These are phyloP conservation scores for Hydra vulgaris DNA, from an alignment of 30 jellyfish, hydroid and myxozoan genomes.

Conservation along the genomic window DNA sequence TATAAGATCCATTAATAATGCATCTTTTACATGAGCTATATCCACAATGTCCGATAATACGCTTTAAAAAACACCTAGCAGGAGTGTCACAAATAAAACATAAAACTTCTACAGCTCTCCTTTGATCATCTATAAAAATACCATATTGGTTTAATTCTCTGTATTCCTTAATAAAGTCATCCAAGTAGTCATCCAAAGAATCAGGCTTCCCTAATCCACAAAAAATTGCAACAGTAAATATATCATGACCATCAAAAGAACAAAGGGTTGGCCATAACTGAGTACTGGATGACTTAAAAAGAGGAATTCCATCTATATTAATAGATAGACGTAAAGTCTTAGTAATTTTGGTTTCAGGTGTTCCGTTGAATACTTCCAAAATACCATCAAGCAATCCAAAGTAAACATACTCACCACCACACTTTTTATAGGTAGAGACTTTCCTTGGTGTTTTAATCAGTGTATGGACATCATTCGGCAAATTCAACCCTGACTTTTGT, in stretches of 20 bases:
- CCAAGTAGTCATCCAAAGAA: background rate
- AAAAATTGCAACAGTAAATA: background rate
- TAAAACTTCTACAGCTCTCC: background rate
- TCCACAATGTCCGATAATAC: slow-evolving; percentile 18
- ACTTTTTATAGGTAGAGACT: slow-evolving; percentile 3
- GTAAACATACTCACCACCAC: slow-evolving; percentile 40
- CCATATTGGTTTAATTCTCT: background rate
- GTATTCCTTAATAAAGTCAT: background rate
- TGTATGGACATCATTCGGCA: slow-evolving; percentile 29
- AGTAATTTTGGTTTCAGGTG: background rate
- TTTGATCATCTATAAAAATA: background rate
- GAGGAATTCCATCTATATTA: slow-evolving; percentile 30
- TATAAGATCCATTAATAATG: slow-evolving; percentile 21
- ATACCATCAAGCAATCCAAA: slow-evolving; percentile 14
- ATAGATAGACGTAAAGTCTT: background rate
- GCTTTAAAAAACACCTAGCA: background rate
- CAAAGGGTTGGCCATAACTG: slow-evolving; percentile 28
- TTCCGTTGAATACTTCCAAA: background rate
- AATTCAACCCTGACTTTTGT: slow-evolving; percentile 17
- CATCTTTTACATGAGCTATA: slow-evolving; percentile 35
- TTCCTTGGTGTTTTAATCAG: slow-evolving; percentile 12
- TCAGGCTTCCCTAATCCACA: background rate
- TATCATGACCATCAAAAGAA: background rate
- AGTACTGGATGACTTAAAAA: slow-evolving; percentile 13
- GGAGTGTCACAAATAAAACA: background rate